Base-by-base conservation (phyloP, 2,113 vertebrate species). In the Bubo blakistoni region DNA sequence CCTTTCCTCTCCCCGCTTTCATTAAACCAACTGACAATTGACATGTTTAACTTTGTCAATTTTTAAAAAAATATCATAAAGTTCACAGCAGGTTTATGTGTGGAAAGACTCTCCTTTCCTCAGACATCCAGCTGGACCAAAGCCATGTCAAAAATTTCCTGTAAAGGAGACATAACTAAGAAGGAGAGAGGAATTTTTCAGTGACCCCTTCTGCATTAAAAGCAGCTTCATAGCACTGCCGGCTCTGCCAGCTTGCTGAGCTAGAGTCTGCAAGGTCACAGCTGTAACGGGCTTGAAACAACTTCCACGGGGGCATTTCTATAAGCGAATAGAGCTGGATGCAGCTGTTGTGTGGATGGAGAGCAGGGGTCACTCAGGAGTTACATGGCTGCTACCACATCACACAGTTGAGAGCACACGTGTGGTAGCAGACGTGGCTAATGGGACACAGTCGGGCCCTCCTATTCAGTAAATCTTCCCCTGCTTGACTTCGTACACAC, bases 131-230 rank as follows among this genome's bases (percentile, higher is more conserved):
- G 85, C 49, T 95, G 87, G 85, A 92, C 26, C 29, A 81, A 70
- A 88, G 81, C 85, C 87, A 86, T 32, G 47, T 61, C 73, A 83
- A 93, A 96, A 86, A 73, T 54, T 88, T 95, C 54, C 83, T 92
- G 70, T 66, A 54, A 88, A 81, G 70, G 74, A 96, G 94, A 91
- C 76, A 81, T 49, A 95, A 62, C 71, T 46, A 42, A 51, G 57
- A 80, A 82, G 47, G 46, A 87, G 79, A 66, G 47, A 70, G 82
- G 72, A 74, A 73, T 88, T 91, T 94, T 66, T 57, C 29, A 5
- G 14, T 67, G 59, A 81, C 71, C 46, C 52, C 36, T 86, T 74
- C 46, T 86, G 80, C 79, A 46, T 42, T 58, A 57, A 58, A 74
- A 82, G 52, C 66, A 55, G 57, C 57, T 74, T 88, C 49, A 7